Percentiles rank a stretch among this genome's conserved stretches.
Conservation (phyloP, 2,888 invertebrate species). For the Malachius bipustulatus region DNA sequence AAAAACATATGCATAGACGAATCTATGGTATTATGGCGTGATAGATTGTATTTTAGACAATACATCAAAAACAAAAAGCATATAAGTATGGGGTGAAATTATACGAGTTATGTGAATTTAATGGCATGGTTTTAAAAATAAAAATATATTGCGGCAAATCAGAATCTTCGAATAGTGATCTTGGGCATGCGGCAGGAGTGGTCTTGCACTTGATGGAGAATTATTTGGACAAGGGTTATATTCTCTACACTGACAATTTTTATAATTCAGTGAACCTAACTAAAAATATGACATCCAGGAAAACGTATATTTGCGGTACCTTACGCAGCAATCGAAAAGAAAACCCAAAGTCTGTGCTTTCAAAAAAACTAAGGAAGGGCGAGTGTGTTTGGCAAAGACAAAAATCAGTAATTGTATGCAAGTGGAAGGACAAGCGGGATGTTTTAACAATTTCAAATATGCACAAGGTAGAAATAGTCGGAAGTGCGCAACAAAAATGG, state of each 20-base stretch:
- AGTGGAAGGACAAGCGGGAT: neutral
- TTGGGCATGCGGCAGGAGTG: neutral
- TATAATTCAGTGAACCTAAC: slow-evolving; percentile 3
- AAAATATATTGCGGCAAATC: neutral
- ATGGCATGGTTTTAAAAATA: slow-evolving; percentile 2
- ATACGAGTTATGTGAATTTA: slow-evolving; percentile 1
- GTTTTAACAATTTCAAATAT: slow-evolving; percentile 1
- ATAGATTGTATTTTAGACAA: no score
- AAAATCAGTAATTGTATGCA: slow-evolving; percentile 1
- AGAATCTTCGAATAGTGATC: neutral
- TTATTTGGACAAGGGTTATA: slow-evolving; percentile 1
- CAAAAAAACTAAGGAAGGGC: no score
- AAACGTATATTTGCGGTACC: no score
- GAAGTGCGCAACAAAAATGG: slow-evolving; percentile 2
- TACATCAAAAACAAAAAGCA: no score
- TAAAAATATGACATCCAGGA: no score
- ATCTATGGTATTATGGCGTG: no score
- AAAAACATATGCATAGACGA: no score
- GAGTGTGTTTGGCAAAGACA: slow-evolving; percentile 2
- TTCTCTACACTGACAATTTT: slow-evolving; percentile 2
- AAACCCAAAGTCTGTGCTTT: no score
- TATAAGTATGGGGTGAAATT: neutral
- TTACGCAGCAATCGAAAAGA: no score
- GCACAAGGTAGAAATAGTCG: slow-evolving; percentile 2
- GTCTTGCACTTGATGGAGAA: neutral